A percentile compares a stretch with the other conserved stretches of the same genome.
These are phyloP conservation scores for Champsocephalus gunnari DNA, from an alignment of 2,797 vertebrate species.

Conservation along the genomic window DNA sequence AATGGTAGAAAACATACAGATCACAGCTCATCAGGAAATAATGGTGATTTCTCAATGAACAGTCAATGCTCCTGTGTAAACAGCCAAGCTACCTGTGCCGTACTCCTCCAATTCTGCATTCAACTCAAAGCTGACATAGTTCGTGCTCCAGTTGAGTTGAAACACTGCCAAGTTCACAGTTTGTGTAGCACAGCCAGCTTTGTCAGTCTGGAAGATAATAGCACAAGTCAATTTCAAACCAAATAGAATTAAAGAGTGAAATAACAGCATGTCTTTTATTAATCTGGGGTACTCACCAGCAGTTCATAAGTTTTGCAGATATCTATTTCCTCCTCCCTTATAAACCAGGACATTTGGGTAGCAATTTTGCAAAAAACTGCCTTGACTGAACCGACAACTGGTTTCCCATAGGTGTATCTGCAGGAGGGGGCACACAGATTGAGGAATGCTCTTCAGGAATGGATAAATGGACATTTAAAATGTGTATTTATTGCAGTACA, in stretches of 20 bases:
- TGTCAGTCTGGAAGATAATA: slow-evolving; percentile 78
- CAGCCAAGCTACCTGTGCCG: slow-evolving; percentile 80
- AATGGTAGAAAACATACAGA: slow-evolving; percentile 13
- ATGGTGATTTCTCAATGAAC: slow-evolving; percentile 15
- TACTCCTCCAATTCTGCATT: slow-evolving; percentile 79
- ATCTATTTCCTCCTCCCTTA: fast-evolving
- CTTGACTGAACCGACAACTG: slow-evolving; percentile 75
- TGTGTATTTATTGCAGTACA: too few species aligned
- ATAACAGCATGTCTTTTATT: neutral
- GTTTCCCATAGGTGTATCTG: slow-evolving; percentile 86
- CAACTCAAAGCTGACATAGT: slow-evolving; percentile 63
- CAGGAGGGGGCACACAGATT: neutral
- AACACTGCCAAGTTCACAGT: slow-evolving; percentile 72
- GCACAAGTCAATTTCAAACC: neutral
- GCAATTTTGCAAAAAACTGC: slow-evolving; percentile 55
- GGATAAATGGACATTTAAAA: neutral
- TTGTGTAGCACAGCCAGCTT: slow-evolving; percentile 80
- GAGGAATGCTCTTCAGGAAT: neutral
- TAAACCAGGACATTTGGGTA: slow-evolving; percentile 14
- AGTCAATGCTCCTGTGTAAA: fast-evolving
- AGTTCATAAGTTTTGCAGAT: slow-evolving; percentile 68
- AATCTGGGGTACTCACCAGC: slow-evolving; percentile 61
- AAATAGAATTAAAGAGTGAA: neutral
- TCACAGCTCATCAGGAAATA: slow-evolving; percentile 31
- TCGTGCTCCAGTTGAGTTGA: slow-evolving; percentile 29